Evolutionary conservation across 2,797 vertebrate genomes (phyloP), one percentile per base, ranked within the genome.

Genomic region (Alosa sapidissima): DNA sequence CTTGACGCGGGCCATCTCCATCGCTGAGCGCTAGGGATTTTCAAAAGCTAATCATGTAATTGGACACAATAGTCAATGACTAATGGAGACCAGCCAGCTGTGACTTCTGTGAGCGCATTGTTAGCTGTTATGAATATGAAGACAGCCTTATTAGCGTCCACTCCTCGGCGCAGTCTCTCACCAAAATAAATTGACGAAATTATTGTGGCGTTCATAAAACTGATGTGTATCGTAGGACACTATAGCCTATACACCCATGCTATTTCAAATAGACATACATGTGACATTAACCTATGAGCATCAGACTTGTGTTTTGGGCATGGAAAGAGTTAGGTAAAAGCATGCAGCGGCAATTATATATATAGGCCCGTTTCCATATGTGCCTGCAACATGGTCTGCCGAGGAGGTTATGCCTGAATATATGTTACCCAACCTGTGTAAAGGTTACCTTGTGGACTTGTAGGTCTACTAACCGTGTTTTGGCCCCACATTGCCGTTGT

Each of bases 1-100:
- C 72, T 72, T 78, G 72, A 45, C 72, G 72, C 72, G 72, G 14
- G 41, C 41, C 41, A 47, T 78, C 41, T 78, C 72, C 41, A 1
- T 45, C 41, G 41, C 72, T 21, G 72, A 45, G 72, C 72, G 72
- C 72, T 78, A 78, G 72, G 84, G 87, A 81, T 88, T 94, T 93
- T 95, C 85, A 94, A 94, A 94, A 95, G 94, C 93, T 95, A 94
- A 93, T 93, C 89, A 89, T 91, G 81, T 93, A 94, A 95, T 94
- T 95, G 93, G 94, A 95, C 94, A 94, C 91, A 95, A 88, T 92
- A 93, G 84, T 92, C 90, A 91, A 93, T 94, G 94, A 93, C 88
- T 93, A 90, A 93, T 91, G 90, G 88, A 90, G 93, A 91, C 75
- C 87, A 87, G 84, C 81, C 87, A 84, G 87, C 85, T 84, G 86